Conservation (phyloP, 2,888 invertebrate species). For the Ceraclea dissimilis region DNA sequence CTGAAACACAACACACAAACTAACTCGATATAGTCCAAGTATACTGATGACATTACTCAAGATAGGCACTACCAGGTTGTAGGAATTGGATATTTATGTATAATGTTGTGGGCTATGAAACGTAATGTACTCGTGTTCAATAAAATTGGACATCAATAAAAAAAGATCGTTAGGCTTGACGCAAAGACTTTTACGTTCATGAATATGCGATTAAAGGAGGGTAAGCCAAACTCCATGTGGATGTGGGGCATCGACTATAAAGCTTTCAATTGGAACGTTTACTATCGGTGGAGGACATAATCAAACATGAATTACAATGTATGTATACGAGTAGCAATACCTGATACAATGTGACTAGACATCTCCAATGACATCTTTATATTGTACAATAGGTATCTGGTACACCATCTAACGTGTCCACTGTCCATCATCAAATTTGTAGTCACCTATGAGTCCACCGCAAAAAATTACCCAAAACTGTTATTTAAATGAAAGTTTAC, state of each 20-base stretch:
- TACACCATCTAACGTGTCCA: not conserved
- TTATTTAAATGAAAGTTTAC: no score
- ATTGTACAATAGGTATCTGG: no score
- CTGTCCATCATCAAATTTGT: not conserved
- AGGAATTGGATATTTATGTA: conserved; percentile 8
- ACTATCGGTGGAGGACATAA: conserved; percentile 25
- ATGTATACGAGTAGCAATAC: not conserved
- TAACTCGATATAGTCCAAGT: no score
- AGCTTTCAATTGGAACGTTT: conserved; percentile 32
- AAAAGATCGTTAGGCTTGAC: conserved; percentile 10
- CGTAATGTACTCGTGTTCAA: conserved; percentile 19
- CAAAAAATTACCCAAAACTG: no score
- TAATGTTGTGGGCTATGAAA: conserved; percentile 13
- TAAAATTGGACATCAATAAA: conserved; percentile 21
- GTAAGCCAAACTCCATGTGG: not conserved
- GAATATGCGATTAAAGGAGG: conserved; percentile 18
- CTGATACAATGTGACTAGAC: no score
- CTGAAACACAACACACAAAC: no score
- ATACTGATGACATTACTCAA: no score
- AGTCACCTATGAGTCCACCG: no score
- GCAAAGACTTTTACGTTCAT: conserved; percentile 19
- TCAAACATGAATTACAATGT: conserved; percentile 5
- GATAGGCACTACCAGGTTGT: no score
- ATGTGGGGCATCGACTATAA: conserved; percentile 29
- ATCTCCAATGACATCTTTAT: no score